phyloP scores from a whole-genome alignment of 2,888 invertebrate species.

The Drosophila nigricruria region DNA sequence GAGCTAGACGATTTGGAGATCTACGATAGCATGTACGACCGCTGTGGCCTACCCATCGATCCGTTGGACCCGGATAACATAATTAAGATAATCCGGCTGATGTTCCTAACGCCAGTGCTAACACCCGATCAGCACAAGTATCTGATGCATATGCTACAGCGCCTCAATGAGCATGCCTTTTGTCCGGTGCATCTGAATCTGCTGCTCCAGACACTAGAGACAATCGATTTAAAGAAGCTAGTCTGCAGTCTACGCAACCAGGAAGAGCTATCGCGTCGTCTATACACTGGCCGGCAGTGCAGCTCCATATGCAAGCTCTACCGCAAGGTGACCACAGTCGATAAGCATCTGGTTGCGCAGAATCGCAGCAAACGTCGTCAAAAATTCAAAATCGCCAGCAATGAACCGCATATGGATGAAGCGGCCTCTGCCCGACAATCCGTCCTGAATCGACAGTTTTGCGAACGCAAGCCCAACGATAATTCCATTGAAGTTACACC shows the following conservation, averaged over 20 bases:
- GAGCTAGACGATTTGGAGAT: conserved; percentile 63
- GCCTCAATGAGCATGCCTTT: conserved; percentile 42
- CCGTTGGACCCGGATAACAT: conserved; percentile 53
- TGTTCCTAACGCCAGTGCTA: conserved; percentile 48
- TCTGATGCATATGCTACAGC: conserved; percentile 41
- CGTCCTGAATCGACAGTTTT: conserved; percentile 30
- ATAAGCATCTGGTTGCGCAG: conserved; percentile 29
- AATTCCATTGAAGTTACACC: not conserved
- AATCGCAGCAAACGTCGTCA: not conserved
- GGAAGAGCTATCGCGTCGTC: conserved; percentile 20
- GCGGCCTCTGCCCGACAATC: conserved; percentile 2
- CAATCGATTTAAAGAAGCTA: conserved; percentile 33
- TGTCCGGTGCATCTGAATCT: conserved; percentile 40
- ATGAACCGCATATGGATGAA: conserved; percentile 3
- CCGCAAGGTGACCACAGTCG: conserved; percentile 30
- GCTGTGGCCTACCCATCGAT: conserved; percentile 59
- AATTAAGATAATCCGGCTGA: conserved; percentile 53
- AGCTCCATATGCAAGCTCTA: conserved; percentile 44
- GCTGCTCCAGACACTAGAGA: conserved; percentile 34
- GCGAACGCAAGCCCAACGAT: conserved; percentile 13
- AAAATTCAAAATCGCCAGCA: not conserved
- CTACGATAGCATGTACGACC: conserved; percentile 72
- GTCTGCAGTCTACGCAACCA: conserved; percentile 51
- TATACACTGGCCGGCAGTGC: conserved; percentile 41
- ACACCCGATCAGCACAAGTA: conserved; percentile 41